phyloP scores from a whole-genome alignment of 2,113 vertebrate species.

The Anhinga rufa region DNA sequence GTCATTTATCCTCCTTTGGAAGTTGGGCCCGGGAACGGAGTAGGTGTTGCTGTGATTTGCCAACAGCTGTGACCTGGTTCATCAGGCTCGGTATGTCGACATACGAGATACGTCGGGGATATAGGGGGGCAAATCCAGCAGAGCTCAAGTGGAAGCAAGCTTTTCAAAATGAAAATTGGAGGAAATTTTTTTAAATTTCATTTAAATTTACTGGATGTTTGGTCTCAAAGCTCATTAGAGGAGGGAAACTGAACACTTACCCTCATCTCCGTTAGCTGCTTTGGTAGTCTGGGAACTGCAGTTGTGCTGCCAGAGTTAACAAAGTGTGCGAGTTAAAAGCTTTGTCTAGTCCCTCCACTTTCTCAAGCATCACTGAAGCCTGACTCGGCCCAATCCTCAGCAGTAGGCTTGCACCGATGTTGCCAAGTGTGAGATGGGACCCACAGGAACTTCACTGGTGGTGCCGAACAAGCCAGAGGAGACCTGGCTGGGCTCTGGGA shows the following conservation, averaged over 20 bases:
- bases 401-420: background rate
- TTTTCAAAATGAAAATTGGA: background rate
- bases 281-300: background rate
- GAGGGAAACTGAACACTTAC: background rate
- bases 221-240: background rate
- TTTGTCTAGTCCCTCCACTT: background rate
- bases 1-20: background rate
- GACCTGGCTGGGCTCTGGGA: background rate
- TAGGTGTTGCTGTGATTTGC: background rate
- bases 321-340: background rate
- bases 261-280: background rate
- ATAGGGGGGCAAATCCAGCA: background rate
- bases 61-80: background rate
- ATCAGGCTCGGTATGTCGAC: too few species aligned
- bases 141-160: background rate
- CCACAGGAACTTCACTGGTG: background rate
- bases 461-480: background rate
- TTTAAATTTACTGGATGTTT: background rate
- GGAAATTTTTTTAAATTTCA: background rate
- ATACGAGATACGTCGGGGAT: too few species aligned
- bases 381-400: background rate
- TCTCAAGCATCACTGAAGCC: background rate
- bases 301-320: background rate
- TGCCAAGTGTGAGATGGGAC: background rate
- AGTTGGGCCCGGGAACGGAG: background rate